Conservation (phyloP, 2,888 invertebrate genomes). For the Parnassius orleans region DNA sequence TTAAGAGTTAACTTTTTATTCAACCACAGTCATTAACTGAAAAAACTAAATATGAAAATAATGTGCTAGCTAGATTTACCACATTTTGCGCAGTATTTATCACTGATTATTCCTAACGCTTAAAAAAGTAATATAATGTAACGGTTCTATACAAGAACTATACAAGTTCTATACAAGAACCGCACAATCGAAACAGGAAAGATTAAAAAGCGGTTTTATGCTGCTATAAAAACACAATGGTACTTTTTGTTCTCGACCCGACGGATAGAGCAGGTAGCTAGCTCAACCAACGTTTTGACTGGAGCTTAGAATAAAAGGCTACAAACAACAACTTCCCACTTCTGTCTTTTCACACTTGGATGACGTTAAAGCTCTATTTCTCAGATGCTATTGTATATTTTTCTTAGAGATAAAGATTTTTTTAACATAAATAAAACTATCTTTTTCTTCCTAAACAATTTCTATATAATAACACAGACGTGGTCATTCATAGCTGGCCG, state of each 20-base stretch:
- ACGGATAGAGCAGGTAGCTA: conserved; percentile 5
- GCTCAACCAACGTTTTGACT: conserved; percentile 18
- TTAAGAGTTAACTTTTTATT: too few relatives aligned
- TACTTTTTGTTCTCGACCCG: conserved; percentile 20
- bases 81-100: neutral
- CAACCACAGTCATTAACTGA: too few relatives aligned
- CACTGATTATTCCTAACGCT: neutral
- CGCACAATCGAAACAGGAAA: conserved; percentile 14
- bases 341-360: conserved; percentile 5
- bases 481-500: too few relatives aligned
- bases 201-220: conserved; percentile 20
- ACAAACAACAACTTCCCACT: conserved; percentile 14
- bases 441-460: too few relatives aligned
- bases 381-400: too few relatives aligned
- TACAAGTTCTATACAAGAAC: conserved; percentile 3
- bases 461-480: too few relatives aligned
- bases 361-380: neutral
- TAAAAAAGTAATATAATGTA: conserved; percentile 8
- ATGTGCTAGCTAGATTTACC: too few relatives aligned
- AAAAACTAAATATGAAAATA: too few relatives aligned
- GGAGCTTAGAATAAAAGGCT: conserved; percentile 10
- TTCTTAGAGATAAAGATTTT: too few relatives aligned
- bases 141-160: conserved; percentile 5
- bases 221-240: conserved; percentile 21
- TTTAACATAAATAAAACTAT: too few relatives aligned